Base-by-base conservation (phyloP, 23 tunicate genomes). In the Ascidia mentula region DNA sequence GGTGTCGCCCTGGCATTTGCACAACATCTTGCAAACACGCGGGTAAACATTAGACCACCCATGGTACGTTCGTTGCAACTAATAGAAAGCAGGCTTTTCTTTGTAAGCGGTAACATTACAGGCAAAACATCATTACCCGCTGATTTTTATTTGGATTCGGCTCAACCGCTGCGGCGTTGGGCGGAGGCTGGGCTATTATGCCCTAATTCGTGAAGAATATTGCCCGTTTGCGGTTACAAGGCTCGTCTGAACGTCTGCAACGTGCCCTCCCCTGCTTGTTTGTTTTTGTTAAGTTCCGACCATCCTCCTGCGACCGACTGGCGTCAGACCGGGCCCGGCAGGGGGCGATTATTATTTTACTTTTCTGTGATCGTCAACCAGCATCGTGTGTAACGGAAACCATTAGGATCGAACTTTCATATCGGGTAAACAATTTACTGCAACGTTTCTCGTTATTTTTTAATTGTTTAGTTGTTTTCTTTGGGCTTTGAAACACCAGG, bases 271-370 rank as follows among this genome's bases (percentile, higher is more conserved):
- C 28, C 24, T 3, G 22, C 24, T 53, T 53, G 65, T 53, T 53
- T 53, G 65, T 53, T 53, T 53, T 53, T 53, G 28, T 53, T 53
- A 28, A 26, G 1, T 3, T 3, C 65, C 65, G 65, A 6, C 65
- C 7, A 28, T 28, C 65, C 65, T 53, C 65, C 65, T 53, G 65
- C 28, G 65, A 26, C 65, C 65, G 65, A 26, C 13, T 53, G 65
- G 65, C 65, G 65, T 53, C 65, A 53, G 65, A 53, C 65, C 28
- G 65, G 24, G 65, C 65, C 65, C 22, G 65, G 22, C 22, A 28
- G 65, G 65, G 65, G 65, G 28, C 65, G 65, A 3, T 53, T 53
- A 53, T 53, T 53, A 9, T 53, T 26, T 53, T 9, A n/a, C n/a
- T n/a, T n/a, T n/a, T n/a, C n/a, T n/a, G n/a, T n/a, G n/a, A n/a